These are phyloP conservation scores for Drosophila navojoa DNA, from an alignment of 1,140 invertebrate species.

Conservation along the genomic window DNA sequence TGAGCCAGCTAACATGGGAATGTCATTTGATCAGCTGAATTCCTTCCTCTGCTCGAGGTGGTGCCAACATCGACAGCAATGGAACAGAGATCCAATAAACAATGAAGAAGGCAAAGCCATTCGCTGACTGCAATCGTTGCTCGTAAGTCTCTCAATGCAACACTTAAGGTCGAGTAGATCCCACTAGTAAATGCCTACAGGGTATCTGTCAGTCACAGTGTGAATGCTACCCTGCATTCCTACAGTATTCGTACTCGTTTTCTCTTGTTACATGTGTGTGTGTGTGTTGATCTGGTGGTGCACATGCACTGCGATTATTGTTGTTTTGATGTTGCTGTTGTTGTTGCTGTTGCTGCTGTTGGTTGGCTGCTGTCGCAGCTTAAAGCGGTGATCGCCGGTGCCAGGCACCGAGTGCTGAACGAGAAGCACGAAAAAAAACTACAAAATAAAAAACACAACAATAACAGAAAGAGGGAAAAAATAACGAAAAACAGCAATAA, in stretches of 20 bases:
- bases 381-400: slow-evolving; percentile 76
- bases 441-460: slow-evolving; percentile 2
- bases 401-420: slow-evolving; percentile 62
- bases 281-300: slow-evolving; percentile 32
- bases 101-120: too few species aligned
- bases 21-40: too few species aligned
- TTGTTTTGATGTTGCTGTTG: slow-evolving; percentile 41
- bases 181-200: background rate
- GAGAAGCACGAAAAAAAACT: slow-evolving; percentile 14
- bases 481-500: slow-evolving; percentile 28
- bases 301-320: slow-evolving; percentile 70
- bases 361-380: slow-evolving; percentile 55
- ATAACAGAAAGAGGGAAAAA: slow-evolving; percentile 14
- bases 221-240: background rate
- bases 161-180: background rate
- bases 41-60: background rate
- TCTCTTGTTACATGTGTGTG: slow-evolving; percentile 3
- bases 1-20: too few species aligned
- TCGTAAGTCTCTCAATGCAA: too few species aligned
- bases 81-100: background rate
- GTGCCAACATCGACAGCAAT: background rate
- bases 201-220: background rate
- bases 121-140: too few species aligned
- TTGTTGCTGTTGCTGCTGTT: slow-evolving; percentile 32
- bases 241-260: slow-evolving; percentile 2